A percentile compares a stretch with the other conserved stretches of the same genome.
These are phyloP conservation scores for Eumeta japonica DNA, from an alignment of 1,140 invertebrate species.

Conservation along the genomic window DNA sequence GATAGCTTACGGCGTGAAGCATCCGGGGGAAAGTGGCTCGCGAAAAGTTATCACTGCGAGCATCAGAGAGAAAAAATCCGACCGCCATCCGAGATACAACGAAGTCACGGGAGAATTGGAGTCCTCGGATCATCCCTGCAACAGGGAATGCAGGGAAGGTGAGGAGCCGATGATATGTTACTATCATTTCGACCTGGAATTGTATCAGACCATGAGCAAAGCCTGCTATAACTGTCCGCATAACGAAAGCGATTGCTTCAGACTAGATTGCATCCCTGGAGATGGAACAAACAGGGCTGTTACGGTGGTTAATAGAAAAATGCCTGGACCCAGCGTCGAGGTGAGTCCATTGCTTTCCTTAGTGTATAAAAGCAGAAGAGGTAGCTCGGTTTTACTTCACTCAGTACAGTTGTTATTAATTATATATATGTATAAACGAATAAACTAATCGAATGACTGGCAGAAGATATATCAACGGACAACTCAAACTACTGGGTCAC, in stretches of 20 bases:
- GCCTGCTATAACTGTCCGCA: constrained; percentile 83
- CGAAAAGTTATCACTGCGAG: no score
- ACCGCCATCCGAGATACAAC: no score
- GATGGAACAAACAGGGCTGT: constrained; percentile 76
- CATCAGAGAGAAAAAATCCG: no score
- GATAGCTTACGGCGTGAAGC: no score
- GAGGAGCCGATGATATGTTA: constrained; percentile 64
- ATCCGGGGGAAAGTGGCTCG: no score
- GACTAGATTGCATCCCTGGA: constrained; percentile 77
- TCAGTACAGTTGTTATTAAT: no score
- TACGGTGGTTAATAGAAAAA: constrained; percentile 78
- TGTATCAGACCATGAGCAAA: constrained; percentile 82
- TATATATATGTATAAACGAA: no score
- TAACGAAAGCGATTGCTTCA: constrained; percentile 72
- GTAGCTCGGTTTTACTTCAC: no score
- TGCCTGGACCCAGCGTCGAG: constrained; percentile 84
- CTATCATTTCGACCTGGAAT: constrained; percentile 73
- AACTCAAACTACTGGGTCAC: no score
- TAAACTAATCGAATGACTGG: no score
- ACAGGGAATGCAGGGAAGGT: constrained; percentile 50
- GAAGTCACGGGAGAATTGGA: constrained; percentile 43
- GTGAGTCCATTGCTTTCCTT: constrained; percentile 44
- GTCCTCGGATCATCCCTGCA: constrained; percentile 48
- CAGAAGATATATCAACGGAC: no score
- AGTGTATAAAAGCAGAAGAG: not conserved